Evolutionary conservation across 2,113 vertebrate species (phyloP).

Genomic region (Indicator indicator): DNA sequence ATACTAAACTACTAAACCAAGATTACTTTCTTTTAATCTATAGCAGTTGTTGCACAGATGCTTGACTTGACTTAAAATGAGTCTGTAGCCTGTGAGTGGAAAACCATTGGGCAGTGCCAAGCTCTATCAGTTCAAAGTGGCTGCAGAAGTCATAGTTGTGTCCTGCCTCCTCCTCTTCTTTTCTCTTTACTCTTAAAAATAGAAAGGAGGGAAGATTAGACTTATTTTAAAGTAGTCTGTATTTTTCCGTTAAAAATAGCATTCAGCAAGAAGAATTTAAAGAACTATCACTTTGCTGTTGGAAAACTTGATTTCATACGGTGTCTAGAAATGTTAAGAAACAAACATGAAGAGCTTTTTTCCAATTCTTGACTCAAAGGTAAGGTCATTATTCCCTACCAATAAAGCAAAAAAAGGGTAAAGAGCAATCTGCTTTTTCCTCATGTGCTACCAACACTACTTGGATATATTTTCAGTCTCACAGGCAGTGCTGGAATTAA

Average conservation of each 20-base stretch:
- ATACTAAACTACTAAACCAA: not conserved
- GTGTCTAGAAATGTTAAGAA: not conserved
- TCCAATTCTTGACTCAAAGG: not conserved
- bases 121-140: not conserved
- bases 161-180: not conserved
- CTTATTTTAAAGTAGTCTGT: not conserved
- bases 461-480: not conserved
- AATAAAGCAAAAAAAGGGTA: not conserved
- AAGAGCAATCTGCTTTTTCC: not conserved
- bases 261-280: not conserved
- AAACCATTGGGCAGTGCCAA: not conserved
- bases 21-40: not conserved
- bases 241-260: not conserved
- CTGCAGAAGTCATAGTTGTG: not conserved
- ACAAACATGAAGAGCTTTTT: not conserved
- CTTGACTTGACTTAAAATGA: not conserved
- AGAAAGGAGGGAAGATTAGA: not conserved
- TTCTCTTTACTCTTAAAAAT: not conserved
- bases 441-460: not conserved
- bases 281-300: not conserved
- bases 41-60: not conserved
- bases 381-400: not conserved
- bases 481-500: not conserved
- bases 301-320: conserved; percentile 6
- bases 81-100: not conserved